phyloP scores from a whole-genome alignment of 2,113 vertebrate genomes.

The Montifringilla adamsi region DNA sequence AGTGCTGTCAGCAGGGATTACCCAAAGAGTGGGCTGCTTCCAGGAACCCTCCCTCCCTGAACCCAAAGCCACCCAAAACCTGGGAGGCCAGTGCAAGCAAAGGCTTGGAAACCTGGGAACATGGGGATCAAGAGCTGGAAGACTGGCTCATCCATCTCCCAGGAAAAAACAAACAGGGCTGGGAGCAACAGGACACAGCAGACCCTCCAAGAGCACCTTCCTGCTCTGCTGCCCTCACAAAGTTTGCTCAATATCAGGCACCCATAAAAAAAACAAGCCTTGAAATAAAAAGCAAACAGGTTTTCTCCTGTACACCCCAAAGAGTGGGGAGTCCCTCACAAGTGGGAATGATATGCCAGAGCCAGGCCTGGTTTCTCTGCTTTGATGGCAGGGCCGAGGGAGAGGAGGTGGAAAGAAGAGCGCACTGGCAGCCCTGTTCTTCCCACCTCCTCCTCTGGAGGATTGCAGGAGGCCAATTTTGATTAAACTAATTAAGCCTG shows the following conservation, averaged over 20 bases:
- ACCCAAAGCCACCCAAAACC: background rate
- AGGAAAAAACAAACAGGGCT: background rate
- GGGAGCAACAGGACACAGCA: background rate
- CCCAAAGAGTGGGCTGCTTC: background rate
- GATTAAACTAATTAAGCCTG: constrained; percentile 50
- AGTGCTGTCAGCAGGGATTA: background rate
- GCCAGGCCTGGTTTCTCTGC: background rate
- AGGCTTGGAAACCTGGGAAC: background rate
- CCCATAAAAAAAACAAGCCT: background rate
- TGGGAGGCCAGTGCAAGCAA: background rate
- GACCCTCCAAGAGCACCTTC: background rate
- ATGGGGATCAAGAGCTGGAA: background rate
- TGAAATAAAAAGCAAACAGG: background rate
- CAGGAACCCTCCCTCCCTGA: background rate
- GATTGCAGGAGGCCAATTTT: constrained; percentile 30
- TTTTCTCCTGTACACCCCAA: background rate
- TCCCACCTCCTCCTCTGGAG: constrained; percentile 19
- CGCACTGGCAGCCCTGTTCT: background rate
- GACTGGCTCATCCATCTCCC: background rate
- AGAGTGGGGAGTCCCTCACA: background rate
- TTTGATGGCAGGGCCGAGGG: background rate
- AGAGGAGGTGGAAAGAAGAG: background rate
- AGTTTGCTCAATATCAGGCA: background rate
- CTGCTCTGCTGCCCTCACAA: background rate
- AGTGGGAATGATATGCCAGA: background rate